These are phyloP conservation scores for Julus scandinavius DNA, from an alignment of 2,888 invertebrate genomes.

Conservation along the genomic window DNA sequence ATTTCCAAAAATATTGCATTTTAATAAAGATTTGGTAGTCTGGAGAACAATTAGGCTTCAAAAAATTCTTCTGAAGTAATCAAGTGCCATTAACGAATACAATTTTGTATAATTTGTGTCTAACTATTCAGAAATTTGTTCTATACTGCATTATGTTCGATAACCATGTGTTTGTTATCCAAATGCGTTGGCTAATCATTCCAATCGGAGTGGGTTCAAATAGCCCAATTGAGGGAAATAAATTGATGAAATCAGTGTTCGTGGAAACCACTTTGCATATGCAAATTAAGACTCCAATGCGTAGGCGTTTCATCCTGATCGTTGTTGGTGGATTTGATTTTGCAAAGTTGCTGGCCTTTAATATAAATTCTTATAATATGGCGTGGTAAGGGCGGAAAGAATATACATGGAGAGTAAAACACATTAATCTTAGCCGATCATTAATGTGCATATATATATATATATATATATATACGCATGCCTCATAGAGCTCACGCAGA, in stretches of 20 bases:
- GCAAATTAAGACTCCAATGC: neutral
- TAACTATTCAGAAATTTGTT: too few relatives aligned
- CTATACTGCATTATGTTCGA: too few relatives aligned
- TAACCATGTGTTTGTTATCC: too few relatives aligned
- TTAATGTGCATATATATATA: neutral
- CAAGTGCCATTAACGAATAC: too few relatives aligned
- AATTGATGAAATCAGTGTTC: neutral
- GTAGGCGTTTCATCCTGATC: neutral
- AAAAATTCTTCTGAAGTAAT: too few relatives aligned
- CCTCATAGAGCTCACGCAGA: neutral
- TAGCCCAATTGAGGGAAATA: neutral
- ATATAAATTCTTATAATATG: neutral
- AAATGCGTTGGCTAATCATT: neutral
- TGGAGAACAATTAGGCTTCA: neutral
- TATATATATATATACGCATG: neutral
- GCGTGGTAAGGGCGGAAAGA: neutral
- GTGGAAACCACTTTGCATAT: constrained; percentile 19
- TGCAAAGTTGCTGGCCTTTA: constrained; percentile 18
- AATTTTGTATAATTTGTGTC: too few relatives aligned
- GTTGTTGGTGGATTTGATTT: constrained; percentile 21
- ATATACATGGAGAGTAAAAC: neutral
- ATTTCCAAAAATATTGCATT: neutral
- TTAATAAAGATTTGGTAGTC: neutral
- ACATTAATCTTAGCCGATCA: constrained; percentile 34
- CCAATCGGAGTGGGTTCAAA: neutral